A percentile compares a stretch with the other conserved stretches of the same genome.
Evolutionary conservation across 2,797 vertebrate genomes (phyloP).

Genomic region (Babyrousa celebensis): DNA sequence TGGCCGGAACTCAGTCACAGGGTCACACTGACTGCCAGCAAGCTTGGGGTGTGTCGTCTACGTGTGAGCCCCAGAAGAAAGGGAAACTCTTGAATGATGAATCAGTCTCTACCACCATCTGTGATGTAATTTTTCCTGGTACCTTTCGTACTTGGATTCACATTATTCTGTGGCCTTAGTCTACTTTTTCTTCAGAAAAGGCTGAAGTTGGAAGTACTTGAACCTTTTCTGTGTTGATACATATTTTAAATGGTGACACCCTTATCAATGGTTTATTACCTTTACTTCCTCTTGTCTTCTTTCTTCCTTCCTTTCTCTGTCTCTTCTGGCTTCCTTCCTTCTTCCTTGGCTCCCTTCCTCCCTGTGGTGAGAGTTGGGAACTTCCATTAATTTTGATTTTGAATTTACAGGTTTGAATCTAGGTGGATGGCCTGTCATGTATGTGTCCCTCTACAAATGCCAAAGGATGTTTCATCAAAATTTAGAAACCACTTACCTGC

Average conservation of each 20-base stretch:
- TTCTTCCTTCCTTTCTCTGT: background rate
- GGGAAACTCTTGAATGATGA: background rate
- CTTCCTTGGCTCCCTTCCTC: background rate
- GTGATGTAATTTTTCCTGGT: background rate
- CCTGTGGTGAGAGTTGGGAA: background rate
- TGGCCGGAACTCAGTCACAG: background rate
- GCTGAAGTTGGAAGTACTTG: background rate
- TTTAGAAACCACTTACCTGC: slow-evolving; percentile 41
- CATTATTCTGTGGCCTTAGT: background rate
- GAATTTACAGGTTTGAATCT: slow-evolving; percentile 39
- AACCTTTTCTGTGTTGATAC: background rate
- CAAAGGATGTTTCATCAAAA: background rate
- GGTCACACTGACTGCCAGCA: background rate
- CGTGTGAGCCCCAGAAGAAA: background rate
- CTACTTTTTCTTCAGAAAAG: slow-evolving; percentile 12
- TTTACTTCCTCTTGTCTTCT: background rate
- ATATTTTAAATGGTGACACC: slow-evolving; percentile 29
- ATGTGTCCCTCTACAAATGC: slow-evolving; percentile 16
- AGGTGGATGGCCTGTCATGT: slow-evolving; percentile 25
- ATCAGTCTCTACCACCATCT: background rate
- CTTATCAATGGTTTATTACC: background rate
- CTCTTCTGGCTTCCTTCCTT: background rate
- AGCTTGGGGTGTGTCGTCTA: background rate
- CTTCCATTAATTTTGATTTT: slow-evolving; percentile 42
- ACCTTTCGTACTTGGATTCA: background rate